Conservation (phyloP, 2,797 vertebrate genomes). For the Etheostoma perlongum region DNA sequence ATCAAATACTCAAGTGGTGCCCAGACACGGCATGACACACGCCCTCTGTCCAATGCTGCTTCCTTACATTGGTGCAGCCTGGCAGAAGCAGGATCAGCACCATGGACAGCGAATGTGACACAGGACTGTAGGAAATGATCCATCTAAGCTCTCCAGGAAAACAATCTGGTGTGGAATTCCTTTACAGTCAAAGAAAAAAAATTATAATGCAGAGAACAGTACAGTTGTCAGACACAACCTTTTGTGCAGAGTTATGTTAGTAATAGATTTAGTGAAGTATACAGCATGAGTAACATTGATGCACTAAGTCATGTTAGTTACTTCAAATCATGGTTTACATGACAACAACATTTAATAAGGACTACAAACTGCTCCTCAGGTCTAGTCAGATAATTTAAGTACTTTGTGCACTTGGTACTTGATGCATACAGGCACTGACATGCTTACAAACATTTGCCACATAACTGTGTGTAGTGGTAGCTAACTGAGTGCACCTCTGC, state of each 20-base stretch:
- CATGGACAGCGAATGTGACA: conserved; percentile 41
- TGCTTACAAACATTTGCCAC: neutral
- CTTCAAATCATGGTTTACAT: neutral
- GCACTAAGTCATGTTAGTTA: neutral
- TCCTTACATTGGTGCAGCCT: neutral
- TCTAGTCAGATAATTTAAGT: neutral
- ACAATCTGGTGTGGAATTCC: neutral
- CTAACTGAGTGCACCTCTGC: neutral
- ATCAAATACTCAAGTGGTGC: neutral
- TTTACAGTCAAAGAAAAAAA: neutral
- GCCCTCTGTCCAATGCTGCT: neutral
- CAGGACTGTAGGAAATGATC: neutral
- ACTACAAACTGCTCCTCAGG: neutral
- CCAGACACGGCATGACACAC: neutral
- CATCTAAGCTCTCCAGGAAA: neutral
- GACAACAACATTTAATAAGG: neutral
- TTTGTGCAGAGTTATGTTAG: neutral
- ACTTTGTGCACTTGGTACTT: neutral
- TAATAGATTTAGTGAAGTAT: neutral
- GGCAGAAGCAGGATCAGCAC: conserved; percentile 41
- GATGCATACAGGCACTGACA: neutral
- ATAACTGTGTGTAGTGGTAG: neutral
- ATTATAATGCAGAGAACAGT: neutral
- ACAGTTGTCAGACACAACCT: neutral
- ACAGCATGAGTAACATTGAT: conserved; percentile 2